These are phyloP conservation scores for Peromyscus attwateri DNA, from an alignment of 2,797 vertebrate genomes.

Conservation along the genomic window DNA sequence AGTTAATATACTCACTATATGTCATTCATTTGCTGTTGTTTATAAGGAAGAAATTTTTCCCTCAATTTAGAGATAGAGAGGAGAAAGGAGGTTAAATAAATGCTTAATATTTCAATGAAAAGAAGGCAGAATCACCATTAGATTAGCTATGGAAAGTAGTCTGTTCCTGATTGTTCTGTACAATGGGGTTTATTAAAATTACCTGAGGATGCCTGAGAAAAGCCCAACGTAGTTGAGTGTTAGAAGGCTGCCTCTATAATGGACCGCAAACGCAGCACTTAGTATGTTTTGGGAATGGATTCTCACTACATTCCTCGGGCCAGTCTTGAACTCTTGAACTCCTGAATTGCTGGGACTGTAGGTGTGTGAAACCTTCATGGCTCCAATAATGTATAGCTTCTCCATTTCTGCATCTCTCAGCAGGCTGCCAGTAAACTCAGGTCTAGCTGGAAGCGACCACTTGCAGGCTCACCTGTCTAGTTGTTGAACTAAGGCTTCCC, in stretches of 20 bases:
- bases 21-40: constrained; percentile 18
- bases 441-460: background rate
- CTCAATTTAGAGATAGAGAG: constrained; percentile 17
- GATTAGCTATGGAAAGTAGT: background rate
- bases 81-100: background rate
- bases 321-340: background rate
- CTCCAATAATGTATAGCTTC: background rate
- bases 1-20: background rate
- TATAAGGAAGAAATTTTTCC: constrained; percentile 39
- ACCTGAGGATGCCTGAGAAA: background rate
- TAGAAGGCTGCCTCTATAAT: background rate
- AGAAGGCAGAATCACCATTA: constrained; percentile 11
- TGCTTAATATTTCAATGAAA: constrained; percentile 6
- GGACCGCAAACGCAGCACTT: background rate
- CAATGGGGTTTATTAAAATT: constrained; percentile 4
- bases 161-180: background rate
- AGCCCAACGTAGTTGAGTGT: background rate
- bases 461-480: background rate
- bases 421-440: background rate
- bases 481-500: background rate
- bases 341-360: background rate
- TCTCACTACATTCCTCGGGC: background rate
- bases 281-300: background rate
- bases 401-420: background rate
- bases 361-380: background rate